These are phyloP conservation scores for Glossophaga mutica DNA, from an alignment of 2,797 vertebrate species.

Conservation along the genomic window DNA sequence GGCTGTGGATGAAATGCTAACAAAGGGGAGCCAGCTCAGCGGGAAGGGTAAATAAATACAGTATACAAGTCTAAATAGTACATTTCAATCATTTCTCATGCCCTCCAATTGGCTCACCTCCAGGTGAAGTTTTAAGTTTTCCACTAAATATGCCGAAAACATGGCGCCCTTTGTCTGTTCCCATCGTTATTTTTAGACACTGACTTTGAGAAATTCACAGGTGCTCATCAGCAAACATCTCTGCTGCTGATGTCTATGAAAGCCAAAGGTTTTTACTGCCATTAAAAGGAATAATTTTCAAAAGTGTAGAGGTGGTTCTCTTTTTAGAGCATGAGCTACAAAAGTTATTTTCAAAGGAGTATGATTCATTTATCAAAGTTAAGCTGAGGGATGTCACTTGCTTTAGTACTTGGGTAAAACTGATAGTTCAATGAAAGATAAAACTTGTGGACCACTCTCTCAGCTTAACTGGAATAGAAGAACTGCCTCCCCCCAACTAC, in stretches of 20 bases:
- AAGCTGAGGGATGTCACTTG: neutral
- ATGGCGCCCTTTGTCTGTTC: neutral
- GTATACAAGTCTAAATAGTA: neutral
- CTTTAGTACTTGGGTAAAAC: neutral
- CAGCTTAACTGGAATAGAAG: neutral
- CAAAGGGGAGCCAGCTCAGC: neutral
- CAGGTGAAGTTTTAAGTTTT: neutral
- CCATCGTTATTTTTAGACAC: neutral
- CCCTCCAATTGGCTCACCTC: neutral
- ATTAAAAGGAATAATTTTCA: conserved; percentile 42
- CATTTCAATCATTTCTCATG: neutral
- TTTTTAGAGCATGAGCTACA: conserved; percentile 39
- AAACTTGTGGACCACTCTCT: neutral
- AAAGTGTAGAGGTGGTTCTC: conserved; percentile 54
- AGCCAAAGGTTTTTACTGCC: conserved; percentile 34
- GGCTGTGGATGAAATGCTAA: neutral
- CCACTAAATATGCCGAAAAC: neutral
- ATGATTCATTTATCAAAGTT: conserved; percentile 54
- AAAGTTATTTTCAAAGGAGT: conserved; percentile 50
- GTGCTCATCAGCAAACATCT: neutral
- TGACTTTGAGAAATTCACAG: conserved; percentile 30
- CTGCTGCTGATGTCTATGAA: neutral
- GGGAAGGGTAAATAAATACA: neutral
- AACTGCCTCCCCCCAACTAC: neutral
- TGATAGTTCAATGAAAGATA: neutral